Evolutionary conservation across 2,113 vertebrate species (phyloP), one percentile per base, ranked within the genome.

Genomic region (Cavia aperea): DNA sequence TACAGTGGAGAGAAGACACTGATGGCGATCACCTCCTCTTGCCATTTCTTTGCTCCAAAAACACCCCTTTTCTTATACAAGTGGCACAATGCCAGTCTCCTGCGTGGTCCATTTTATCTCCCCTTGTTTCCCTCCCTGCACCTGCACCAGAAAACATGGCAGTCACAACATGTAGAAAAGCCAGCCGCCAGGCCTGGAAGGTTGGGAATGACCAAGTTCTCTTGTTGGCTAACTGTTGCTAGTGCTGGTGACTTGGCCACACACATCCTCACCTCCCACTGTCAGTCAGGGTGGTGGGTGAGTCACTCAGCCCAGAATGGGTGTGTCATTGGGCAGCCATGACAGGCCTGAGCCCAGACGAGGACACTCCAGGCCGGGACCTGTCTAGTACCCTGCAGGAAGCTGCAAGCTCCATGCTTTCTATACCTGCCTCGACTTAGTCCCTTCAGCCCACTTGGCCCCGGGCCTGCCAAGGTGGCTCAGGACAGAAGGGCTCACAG

Each of bases 151-250:
- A 49, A 43, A 62, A 7, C 43, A 51, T 0, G 11, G 18, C 0
- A 43, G 54, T 13, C 6, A 39, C 43, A 29, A 2, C 8, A 12
- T 7, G 3, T 11, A 29, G 68, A 8, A 79, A 39, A n/a, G 8
- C 54, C 11, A 21, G 13, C 10, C n/a, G 19, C 29, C 0, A 0
- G 46, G 54, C 0, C 56, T 7, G 33, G 33, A 51, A 5, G 1
- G 72, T 21, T 13, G 7, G 33, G 51, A 1, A 12, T 36, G 10
- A 10, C 23, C 2, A 14, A 14, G n/a, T 5, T n/a, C 46, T 60
- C 65, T 31, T 11, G 31, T 0, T 21, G 51, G 16, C 3, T 49
- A 58, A 21, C 26, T 49, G 49, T 1, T 54, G 31, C 36, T 46
- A 10, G 0, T 14, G 12, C 49, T 1, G 5, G 68, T 11, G 14